A percentile compares a stretch with the other conserved stretches of the same genome.
Evolutionary conservation across 2,113 vertebrate genomes (phyloP).

Genomic region (Pterocles gutturalis): DNA sequence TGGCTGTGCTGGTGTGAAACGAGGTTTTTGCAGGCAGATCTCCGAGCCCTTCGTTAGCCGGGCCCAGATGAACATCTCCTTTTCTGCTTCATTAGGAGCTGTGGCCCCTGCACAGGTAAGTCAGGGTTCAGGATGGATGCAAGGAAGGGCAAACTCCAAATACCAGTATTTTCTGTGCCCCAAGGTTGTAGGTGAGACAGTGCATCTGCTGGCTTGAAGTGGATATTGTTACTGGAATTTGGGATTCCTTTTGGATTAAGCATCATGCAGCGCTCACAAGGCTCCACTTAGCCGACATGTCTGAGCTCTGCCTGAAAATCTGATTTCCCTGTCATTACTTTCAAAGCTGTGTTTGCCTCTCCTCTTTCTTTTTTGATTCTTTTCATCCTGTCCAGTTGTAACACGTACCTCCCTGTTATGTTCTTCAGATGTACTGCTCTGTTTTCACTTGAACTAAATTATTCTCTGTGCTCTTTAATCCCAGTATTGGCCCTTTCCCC

Average conservation of each 20-base stretch:
- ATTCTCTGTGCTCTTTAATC: background rate
- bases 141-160: background rate
- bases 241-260: conserved; percentile 42
- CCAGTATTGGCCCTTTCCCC: background rate
- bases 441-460: background rate
- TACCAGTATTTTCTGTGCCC: background rate
- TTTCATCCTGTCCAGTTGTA: conserved; percentile 28
- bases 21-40: background rate
- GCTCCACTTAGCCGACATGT: conserved; percentile 22
- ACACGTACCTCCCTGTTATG: background rate
- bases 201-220: background rate
- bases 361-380: background rate
- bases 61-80: background rate
- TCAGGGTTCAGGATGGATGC: background rate
- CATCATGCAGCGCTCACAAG: background rate
- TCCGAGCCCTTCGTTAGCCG: rapidly evolving
- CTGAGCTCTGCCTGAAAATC: conserved; percentile 48
- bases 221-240: background rate
- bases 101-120: background rate
- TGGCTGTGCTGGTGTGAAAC: background rate
- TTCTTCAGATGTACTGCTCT: background rate
- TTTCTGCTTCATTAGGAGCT: background rate
- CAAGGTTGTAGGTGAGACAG: background rate
- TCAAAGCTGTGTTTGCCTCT: background rate
- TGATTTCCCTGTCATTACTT: background rate